Evolutionary conservation across 2,113 vertebrate genomes (phyloP), one percentile per base, ranked within the genome.

Genomic region (Cygnus buccinator): DNA sequence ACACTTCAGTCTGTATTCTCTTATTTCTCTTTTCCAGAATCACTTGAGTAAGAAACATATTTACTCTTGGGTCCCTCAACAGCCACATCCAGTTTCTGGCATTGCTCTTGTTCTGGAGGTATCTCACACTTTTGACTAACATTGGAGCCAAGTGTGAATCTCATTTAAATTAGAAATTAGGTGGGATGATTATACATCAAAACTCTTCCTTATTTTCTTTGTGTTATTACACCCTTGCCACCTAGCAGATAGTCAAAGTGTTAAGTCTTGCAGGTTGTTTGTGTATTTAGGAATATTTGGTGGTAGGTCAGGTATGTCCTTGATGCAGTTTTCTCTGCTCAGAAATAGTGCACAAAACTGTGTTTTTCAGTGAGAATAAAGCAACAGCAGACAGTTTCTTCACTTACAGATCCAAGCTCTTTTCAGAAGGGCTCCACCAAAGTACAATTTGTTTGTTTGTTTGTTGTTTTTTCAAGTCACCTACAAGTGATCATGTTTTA

Each of bases 181-280:
- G 94, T 93, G 62, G 77, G 81, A 89, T 93, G 93, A 63, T 71
- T 35, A 67, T 43, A 72, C 10, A 91, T 65, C 61, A 78, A 82
- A 97, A 84, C 48, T 75, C 43, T 91, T 96, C 92, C 57, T 72
- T 94, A 67, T 91, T 95, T 93, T 83, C 59, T 63, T 92, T 86
- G 62, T 70, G 16, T 55, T 90, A 61, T 77, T 90, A 77, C n/a
- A 77, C n/a, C 18, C 41, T 77, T 76, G 79, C 77, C 63, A 82
- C 61, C 48, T 73, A 94, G 66, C 54, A 90, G 55, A 77, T n/a
- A 93, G 75, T 28, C 26, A n/a, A 80, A 89, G 37, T 50, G 50
- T 80, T 87, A 59, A 93, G 90, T 80, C 90, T 95, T 88, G 54
- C 41, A 62, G 28, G 52, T 87, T 89, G 46, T 50, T 76, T 57